phyloP scores from a whole-genome alignment of 2,888 invertebrate genomes.

The Malachius bipustulatus region DNA sequence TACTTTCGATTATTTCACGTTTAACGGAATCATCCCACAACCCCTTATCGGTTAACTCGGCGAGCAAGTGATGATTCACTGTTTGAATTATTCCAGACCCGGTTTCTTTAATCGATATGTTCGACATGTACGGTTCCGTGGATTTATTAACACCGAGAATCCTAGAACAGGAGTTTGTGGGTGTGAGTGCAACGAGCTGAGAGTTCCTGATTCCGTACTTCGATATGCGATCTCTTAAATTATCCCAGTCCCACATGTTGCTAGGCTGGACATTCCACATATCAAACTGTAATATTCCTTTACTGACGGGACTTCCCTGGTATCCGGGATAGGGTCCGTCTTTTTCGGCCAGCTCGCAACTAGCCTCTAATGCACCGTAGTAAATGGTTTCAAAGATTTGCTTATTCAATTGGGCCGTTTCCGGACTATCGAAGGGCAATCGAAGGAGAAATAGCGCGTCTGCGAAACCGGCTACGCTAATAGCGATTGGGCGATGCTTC shows the following conservation, averaged over 20 bases:
- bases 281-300: constrained; percentile 88
- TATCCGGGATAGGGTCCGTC: constrained; percentile 83
- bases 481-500: constrained; percentile 29
- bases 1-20: constrained; percentile 42
- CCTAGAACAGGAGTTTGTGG: constrained; percentile 54
- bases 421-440: constrained; percentile 75
- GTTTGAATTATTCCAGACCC: constrained; percentile 48
- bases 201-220: constrained; percentile 48
- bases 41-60: constrained; percentile 44
- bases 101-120: constrained; percentile 49
- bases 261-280: constrained; percentile 89
- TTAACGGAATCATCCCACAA: constrained; percentile 49
- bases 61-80: constrained; percentile 49
- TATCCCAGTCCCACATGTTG: constrained; percentile 46
- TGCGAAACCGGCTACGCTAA: constrained; percentile 87
- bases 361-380: constrained; percentile 84
- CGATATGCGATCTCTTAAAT: constrained; percentile 41
- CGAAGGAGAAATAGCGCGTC: constrained; percentile 88
- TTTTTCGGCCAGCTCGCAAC: constrained; percentile 78
- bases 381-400: constrained; percentile 96
- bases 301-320: constrained; percentile 76
- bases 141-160: constrained; percentile 55
- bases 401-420: constrained; percentile 73
- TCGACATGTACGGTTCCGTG: constrained; percentile 51
- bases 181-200: constrained; percentile 50